Evolutionary conservation across 2,113 vertebrate genomes (phyloP).

Genomic region (Fukomys damarensis): DNA sequence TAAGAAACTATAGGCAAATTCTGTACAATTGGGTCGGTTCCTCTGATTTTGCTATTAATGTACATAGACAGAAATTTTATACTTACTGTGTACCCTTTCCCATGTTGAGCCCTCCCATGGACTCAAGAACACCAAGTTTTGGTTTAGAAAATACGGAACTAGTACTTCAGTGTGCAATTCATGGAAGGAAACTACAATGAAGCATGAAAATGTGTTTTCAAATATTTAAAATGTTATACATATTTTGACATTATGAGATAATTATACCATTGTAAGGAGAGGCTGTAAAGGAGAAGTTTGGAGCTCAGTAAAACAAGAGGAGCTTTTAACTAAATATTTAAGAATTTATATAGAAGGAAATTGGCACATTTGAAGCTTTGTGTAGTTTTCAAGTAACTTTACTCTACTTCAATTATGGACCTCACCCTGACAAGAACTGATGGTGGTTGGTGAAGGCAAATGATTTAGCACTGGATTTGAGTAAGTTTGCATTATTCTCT

Average conservation of each 20-base stretch:
- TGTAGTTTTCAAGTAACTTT: not conserved
- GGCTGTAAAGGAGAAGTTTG: not conserved
- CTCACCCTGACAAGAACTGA: not conserved
- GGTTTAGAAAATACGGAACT: not conserved
- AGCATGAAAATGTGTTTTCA: not conserved
- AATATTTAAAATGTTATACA: not conserved
- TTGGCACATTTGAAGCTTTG: not conserved
- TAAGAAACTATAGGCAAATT: not conserved
- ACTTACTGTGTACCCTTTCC: not conserved
- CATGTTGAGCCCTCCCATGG: not conserved
- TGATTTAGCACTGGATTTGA: not conserved
- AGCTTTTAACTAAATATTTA: not conserved
- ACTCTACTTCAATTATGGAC: not conserved
- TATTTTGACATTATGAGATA: not conserved
- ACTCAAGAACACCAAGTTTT: not conserved
- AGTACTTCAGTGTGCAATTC: not conserved
- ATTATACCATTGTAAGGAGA: not conserved
- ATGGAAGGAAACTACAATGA: not conserved
- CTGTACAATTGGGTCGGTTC: not conserved
- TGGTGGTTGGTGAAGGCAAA: not conserved
- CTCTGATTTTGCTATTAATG: not conserved
- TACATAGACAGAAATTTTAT: not conserved
- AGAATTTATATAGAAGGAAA: not conserved
- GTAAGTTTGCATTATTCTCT: not conserved
- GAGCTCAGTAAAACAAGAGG: not conserved